These are phyloP conservation scores for Macrotrachela quadricornifera DNA, from an alignment of 1,140 invertebrate species.

Conservation along the genomic window DNA sequence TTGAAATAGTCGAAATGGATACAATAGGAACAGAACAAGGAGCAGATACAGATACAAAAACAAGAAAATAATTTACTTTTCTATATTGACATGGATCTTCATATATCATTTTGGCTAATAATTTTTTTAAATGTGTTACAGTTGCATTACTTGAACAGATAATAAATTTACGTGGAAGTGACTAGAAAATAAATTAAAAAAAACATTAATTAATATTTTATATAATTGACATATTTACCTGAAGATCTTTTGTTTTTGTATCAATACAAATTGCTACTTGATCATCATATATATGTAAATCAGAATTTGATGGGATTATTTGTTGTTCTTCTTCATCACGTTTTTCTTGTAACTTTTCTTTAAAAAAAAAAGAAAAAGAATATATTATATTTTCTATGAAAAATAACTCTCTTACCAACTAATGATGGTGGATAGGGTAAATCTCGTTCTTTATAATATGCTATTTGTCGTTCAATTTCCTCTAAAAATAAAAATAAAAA, in stretches of 20 bases:
- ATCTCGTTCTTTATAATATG: constrained; percentile 3
- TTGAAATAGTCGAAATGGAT: no score
- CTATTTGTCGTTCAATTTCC: constrained; percentile 2
- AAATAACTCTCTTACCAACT: background rate
- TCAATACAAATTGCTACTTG: constrained; percentile 3
- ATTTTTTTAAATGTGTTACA: constrained; percentile 8
- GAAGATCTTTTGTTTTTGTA: background rate
- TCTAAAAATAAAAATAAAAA: background rate
- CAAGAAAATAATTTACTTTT: background rate
- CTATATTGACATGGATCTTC: background rate
- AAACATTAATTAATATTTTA: no score
- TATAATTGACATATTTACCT: background rate
- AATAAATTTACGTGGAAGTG: constrained; percentile 1
- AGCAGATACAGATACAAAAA: no score
- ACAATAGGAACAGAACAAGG: no score
- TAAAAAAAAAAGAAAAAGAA: background rate
- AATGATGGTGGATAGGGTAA: background rate
- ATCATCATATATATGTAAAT: constrained; percentile 1
- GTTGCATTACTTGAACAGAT: constrained; percentile 7
- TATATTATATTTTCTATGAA: background rate
- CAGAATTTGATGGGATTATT: background rate
- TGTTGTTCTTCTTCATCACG: background rate
- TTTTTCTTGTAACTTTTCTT: background rate
- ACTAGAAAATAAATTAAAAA: background rate
- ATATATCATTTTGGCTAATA: constrained; percentile 5